Percentiles rank a stretch among this genome's conserved stretches.
Conservation (phyloP, 2,888 invertebrate genomes). For the Aspidapion aeneum region DNA sequence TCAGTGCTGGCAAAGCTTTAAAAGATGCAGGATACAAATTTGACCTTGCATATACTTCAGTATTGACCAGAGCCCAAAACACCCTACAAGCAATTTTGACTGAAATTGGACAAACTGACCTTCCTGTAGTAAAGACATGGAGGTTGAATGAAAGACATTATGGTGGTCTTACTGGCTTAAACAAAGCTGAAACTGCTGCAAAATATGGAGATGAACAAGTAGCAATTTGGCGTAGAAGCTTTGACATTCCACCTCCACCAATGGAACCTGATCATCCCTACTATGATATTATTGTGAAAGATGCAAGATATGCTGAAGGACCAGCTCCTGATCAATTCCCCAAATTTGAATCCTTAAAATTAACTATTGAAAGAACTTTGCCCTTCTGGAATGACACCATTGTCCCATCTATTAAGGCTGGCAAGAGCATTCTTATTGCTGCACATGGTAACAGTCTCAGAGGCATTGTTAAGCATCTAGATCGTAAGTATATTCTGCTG, state of each 20-base stretch:
- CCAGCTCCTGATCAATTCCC: conserved; percentile 78
- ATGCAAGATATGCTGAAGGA: conserved; percentile 65
- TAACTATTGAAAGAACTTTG: conserved; percentile 79
- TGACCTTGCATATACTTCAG: conserved; percentile 61
- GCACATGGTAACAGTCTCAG: conserved; percentile 87
- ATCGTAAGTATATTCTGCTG: conserved; percentile 29
- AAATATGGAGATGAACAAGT: conserved; percentile 68
- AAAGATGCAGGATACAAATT: conserved; percentile 56
- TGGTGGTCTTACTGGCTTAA: conserved; percentile 63
- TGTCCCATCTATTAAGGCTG: conserved; percentile 80
- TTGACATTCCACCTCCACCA: conserved; percentile 79
- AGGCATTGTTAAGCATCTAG: conserved; percentile 79
- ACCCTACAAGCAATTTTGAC: conserved; percentile 57
- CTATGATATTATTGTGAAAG: conserved; percentile 74
- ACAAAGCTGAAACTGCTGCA: conserved; percentile 63
- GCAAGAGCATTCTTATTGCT: conserved; percentile 77
- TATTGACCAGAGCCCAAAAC: conserved; percentile 59
- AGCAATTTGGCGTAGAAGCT: conserved; percentile 86
- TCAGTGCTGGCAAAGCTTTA: conserved; percentile 58
- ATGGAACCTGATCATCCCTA: conserved; percentile 79
- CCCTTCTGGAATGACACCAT: conserved; percentile 90
- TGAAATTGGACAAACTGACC: conserved; percentile 54
- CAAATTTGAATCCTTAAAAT: conserved; percentile 78
- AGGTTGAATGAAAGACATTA: conserved; percentile 64
- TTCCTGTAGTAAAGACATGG: conserved; percentile 58